A percentile compares a stretch with the other conserved stretches of the same genome.
Conservation (phyloP, 2,888 invertebrate species). For the Drosophila antonietae region DNA sequence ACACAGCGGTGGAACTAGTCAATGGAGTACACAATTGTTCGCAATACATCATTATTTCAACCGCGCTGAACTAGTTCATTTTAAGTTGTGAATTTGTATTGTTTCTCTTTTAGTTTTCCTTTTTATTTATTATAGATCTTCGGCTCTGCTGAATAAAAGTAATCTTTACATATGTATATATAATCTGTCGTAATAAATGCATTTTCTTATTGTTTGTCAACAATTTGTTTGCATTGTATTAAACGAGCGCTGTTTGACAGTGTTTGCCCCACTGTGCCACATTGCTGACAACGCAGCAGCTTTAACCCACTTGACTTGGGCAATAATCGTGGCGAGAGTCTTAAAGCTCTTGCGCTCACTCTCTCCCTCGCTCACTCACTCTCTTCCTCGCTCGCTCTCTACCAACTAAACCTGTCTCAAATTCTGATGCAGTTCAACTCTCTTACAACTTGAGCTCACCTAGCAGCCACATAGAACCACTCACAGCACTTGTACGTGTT, state of each 20-base stretch:
- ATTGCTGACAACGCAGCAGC: slow-evolving; percentile 52
- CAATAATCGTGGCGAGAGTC: slow-evolving; percentile 38
- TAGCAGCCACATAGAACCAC: not conserved
- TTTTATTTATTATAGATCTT: not conserved
- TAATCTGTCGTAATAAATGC: not conserved
- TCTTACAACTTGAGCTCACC: not conserved
- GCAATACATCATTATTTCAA: too few species aligned
- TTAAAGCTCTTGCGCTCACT: slow-evolving; percentile 1
- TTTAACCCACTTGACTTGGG: slow-evolving; percentile 61
- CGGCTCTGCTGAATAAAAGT: not conserved
- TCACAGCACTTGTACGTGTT: not conserved
- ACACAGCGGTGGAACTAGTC: not conserved
- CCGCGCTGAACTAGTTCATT: not conserved
- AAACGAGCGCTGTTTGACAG: not conserved
- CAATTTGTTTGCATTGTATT: not conserved
- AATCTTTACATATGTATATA: not conserved
- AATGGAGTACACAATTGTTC: not conserved
- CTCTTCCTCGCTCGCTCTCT: not conserved
- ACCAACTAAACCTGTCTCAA: slow-evolving; percentile 6
- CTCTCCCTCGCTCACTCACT: not conserved
- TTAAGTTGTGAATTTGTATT: not conserved
- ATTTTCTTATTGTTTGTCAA: not conserved
- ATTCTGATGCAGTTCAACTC: not conserved
- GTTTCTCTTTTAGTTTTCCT: not conserved
- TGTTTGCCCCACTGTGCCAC: slow-evolving; percentile 36